Base-by-base conservation (phyloP, 2,113 vertebrate genomes). In the Archocentrus centrarchus region DNA sequence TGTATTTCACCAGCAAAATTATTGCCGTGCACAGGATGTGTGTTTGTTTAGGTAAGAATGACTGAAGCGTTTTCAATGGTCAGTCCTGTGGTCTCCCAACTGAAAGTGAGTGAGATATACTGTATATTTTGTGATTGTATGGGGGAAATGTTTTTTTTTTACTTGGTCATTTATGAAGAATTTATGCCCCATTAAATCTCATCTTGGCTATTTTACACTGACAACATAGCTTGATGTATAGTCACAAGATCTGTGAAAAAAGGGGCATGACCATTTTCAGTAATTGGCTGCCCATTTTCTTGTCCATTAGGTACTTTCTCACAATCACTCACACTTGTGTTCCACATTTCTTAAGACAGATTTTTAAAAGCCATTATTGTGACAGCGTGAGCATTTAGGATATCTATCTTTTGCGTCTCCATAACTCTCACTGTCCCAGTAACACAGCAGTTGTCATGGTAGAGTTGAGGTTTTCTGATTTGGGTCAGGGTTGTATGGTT, bases 221-320 rank as follows among this genome's bases (percentile, higher is more conserved):
- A 47, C 81, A 91, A 50, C 61, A 79, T 44, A 66, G 63, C 75
- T 82, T 84, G 79, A 90, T 86, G 77, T 88, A 81, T 88, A 82
- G 86, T 87, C 81, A 75, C 77, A 89, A 81, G 87, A 82, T 73
- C 62, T 77, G 47, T 83, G 22, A 75, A 63, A 83, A 66, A 87
- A 87, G 79, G 62, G 66, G 9, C 32, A 80, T 55, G 86, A 68
- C 77, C 77, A 82, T 83, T 93, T 83, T 79, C 59, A 68, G 75
- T 89, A 87, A 90, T 90, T 89, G 79, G 78, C 13, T n/a, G 44
- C 80, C 91, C 75, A 82, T 93, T 93, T 87, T 84, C 79, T 59
- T 77, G 59, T 90, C 80, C 81, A 81, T 85, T 86, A 86, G 58
- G n/a, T 64, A 75, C 37, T 80, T 86, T 92, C 86, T 82, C 61